Evolutionary conservation across 2,797 vertebrate species (phyloP).

Genomic region (Cephalopachus bancanus): DNA sequence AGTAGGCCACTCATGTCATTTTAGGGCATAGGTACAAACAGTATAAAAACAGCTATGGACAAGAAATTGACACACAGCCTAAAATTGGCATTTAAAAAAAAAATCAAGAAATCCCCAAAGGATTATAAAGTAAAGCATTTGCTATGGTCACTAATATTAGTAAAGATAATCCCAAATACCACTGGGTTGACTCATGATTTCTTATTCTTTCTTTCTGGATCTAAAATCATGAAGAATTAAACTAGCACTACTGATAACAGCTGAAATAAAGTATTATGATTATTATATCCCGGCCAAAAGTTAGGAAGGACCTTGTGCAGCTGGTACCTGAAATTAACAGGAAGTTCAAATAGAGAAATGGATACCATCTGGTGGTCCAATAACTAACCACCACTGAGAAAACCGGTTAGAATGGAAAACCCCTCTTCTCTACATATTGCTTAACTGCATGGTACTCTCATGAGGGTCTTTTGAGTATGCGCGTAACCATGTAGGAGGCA

Average conservation of each 20-base stretch:
- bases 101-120: background rate
- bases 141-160: background rate
- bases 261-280: background rate
- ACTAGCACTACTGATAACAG: background rate
- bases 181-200: slow-evolving; percentile 9
- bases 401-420: background rate
- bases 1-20: slow-evolving; percentile 27
- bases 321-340: background rate
- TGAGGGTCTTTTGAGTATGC: background rate
- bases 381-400: background rate
- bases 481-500: background rate
- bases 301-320: background rate
- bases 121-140: slow-evolving; percentile 19
- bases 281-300: background rate
- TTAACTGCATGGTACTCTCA: background rate
- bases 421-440: background rate
- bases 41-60: background rate
- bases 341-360: background rate
- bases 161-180: background rate
- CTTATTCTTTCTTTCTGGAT: slow-evolving; percentile 6
- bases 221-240: slow-evolving; percentile 15
- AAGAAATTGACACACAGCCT: background rate
- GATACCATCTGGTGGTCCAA: background rate
- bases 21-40: background rate
- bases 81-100: background rate